Conservation (phyloP, 1,140 invertebrate species). For the Drosophila repleta region DNA sequence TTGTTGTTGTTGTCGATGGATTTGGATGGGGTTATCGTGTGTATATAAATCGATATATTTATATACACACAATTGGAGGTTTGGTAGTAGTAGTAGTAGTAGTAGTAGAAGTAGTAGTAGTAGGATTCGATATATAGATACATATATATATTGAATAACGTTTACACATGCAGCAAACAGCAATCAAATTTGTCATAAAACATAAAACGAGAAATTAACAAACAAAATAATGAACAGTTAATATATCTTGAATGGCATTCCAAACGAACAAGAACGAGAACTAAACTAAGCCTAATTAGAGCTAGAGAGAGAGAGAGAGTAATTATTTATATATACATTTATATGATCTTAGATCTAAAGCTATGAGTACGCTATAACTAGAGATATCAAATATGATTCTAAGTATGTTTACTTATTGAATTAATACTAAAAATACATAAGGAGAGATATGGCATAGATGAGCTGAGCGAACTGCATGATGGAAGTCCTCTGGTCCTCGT, state of each 20-base stretch:
- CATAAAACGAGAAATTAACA: conserved; percentile 62
- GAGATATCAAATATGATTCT: background rate
- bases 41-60: conserved; percentile 20
- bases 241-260: conserved; percentile 34
- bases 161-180: conserved; percentile 81
- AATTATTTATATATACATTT: conserved; percentile 17
- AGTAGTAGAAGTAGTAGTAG: conserved; percentile 39
- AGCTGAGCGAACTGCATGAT: no score
- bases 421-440: no score
- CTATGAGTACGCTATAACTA: background rate
- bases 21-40: conserved; percentile 31
- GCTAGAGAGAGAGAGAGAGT: conserved; percentile 14
- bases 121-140: conserved; percentile 30
- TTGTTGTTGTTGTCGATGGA: conserved; percentile 54
- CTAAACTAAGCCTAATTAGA: conserved; percentile 33
- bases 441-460: no score
- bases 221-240: conserved; percentile 40
- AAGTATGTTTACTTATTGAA: background rate
- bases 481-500: no score
- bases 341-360: conserved; percentile 10
- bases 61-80: conserved; percentile 17
- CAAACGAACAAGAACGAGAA: conserved; percentile 16
- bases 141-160: conserved; percentile 36
- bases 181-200: conserved; percentile 58
- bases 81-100: conserved; percentile 55